Evolutionary conservation across 1,140 invertebrate genomes (phyloP), one percentile per base, ranked within the genome.

Genomic region (Pogonus chalceus): DNA sequence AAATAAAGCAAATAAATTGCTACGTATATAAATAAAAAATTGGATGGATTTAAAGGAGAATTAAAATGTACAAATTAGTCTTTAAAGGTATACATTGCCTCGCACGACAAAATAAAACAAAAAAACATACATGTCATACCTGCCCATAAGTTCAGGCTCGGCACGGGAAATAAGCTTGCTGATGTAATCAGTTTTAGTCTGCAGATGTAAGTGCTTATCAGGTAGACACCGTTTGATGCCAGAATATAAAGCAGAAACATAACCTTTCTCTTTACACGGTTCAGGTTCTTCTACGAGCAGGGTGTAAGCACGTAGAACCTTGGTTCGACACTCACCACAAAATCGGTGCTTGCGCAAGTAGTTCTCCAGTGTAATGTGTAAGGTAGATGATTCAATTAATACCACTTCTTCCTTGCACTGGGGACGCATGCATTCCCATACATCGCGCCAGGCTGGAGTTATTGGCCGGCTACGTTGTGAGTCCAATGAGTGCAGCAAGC

Each of bases 291-390:
- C 87, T 46, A 91, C 84, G 60, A 96, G 76, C 57, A 96, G 77
- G 61, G 84, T 85, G 71, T 91, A 93, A 37, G 92, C 91, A 63
- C 84, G 22, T 23, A 67, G 56, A 50, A 95, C 90, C 76, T 94
- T 96, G 55, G 89, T 89, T 54, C 90, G 85, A 67, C 92, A 96
- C 68, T 94, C 92, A 1, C 82, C 81, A 67, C 91, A 95, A 73
- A 95, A 95, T 64, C 91, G 83, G 69, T 96, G 91, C 75, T 95
- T 95, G 53, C 85, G 79, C 31, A 96, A 75, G 73, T 95, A 96
- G 55, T 82, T 87, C 62, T 94, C 89, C 2, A 95, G 75, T 10
- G 90, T 93, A 53, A 83, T 80, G 59, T 90, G 81, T 52, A 96
- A 71, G 54, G 82, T 84, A 63, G 87, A 81, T 53, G 84, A 82